Evolutionary conservation across 2,888 invertebrate species (phyloP).

Genomic region (Ichneumoninae sp.): DNA sequence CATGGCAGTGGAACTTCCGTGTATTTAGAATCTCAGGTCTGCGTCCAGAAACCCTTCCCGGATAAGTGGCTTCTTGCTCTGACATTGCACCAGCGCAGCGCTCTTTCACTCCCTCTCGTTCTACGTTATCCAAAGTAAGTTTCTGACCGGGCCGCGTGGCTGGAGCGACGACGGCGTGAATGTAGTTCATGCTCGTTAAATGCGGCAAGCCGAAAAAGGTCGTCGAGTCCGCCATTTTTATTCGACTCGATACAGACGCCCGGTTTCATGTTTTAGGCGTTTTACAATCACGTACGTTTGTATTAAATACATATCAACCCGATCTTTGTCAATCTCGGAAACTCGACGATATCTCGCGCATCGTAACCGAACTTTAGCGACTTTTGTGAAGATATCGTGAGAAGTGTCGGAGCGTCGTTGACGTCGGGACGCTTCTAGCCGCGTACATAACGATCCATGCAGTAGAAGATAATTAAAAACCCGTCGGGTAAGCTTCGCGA

Average conservation of each 20-base stretch:
- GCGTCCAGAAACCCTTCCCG: no score
- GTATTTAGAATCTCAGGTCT: background rate
- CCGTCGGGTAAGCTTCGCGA: background rate
- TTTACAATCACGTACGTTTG: constrained; percentile 40
- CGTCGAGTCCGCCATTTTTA: constrained; percentile 51
- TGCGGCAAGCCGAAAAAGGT: background rate
- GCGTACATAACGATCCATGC: constrained; percentile 8
- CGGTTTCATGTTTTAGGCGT: constrained; percentile 41
- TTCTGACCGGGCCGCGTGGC: background rate
- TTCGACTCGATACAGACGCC: constrained; percentile 47
- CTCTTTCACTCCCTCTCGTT: no score
- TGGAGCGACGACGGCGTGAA: background rate
- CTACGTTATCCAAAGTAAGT: no score
- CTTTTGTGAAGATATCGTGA: background rate
- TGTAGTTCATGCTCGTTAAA: background rate
- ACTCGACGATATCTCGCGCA: background rate
- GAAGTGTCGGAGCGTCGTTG: constrained; percentile 25
- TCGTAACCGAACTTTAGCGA: background rate
- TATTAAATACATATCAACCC: background rate
- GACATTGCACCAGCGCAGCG: no score
- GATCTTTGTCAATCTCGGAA: background rate
- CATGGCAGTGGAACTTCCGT: constrained; percentile 44
- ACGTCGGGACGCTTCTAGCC: constrained; percentile 53
- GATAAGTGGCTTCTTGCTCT: no score
- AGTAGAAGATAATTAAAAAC: background rate